Conservation (phyloP, 2,888 invertebrate species). For the Spilarctia lutea region DNA sequence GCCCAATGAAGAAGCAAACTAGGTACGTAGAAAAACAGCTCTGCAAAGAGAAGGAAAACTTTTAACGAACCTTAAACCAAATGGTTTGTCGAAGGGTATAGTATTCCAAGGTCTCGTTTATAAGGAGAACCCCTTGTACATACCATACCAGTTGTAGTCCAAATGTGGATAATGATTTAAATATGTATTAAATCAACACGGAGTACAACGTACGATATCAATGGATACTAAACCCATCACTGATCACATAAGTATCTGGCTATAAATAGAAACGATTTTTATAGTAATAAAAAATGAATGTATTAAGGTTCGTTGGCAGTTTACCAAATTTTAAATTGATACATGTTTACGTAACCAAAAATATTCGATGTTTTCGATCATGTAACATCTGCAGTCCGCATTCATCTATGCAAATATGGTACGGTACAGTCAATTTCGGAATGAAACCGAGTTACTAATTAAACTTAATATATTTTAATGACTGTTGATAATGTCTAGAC, state of each 20-base stretch:
- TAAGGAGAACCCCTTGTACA: no score
- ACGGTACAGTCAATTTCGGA: constrained; percentile 20
- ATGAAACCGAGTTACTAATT: constrained; percentile 26
- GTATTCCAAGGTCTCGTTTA: no score
- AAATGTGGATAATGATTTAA: no score
- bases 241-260: neutral
- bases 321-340: constrained; percentile 38
- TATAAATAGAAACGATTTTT: neutral
- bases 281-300: neutral
- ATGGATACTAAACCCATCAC: neutral
- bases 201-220: neutral
- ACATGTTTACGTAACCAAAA: constrained; percentile 40
- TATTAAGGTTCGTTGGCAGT: constrained; percentile 23
- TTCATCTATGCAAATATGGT: constrained; percentile 32
- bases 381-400: constrained; percentile 42
- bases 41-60: no score
- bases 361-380: constrained; percentile 37
- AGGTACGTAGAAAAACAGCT: no score
- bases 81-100: no score
- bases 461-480: constrained; percentile 35
- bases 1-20: no score
- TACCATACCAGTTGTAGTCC: no score
- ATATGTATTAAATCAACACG: neutral
- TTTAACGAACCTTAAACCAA: no score
- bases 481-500: neutral